Evolutionary conservation across 2,888 invertebrate genomes (phyloP).

Genomic region (Erebia palarica): DNA sequence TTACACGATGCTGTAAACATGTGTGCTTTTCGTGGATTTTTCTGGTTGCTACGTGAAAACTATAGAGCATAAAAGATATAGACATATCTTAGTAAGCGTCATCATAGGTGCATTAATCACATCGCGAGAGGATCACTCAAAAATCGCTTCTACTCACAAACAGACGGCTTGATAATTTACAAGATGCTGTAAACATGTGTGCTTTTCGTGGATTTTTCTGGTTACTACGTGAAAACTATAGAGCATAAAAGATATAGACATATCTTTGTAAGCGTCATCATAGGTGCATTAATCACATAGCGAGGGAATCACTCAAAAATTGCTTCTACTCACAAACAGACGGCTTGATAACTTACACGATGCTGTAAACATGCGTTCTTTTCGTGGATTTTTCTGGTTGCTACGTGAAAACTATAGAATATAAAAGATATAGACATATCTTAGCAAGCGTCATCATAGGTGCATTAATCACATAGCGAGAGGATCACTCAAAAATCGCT

Average conservation of each 20-base stretch:
- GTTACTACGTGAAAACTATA: slow-evolving; percentile 24
- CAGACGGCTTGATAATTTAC: slow-evolving; percentile 63
- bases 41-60: slow-evolving; percentile 22
- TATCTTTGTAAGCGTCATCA: background rate
- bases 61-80: slow-evolving; percentile 26
- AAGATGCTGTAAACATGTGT: slow-evolving; percentile 60
- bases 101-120: slow-evolving; percentile 53
- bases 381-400: slow-evolving; percentile 40
- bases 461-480: slow-evolving; percentile 55
- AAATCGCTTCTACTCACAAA: slow-evolving; percentile 55
- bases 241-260: slow-evolving; percentile 25
- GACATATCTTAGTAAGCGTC: slow-evolving; percentile 1
- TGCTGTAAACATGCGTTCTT: slow-evolving; percentile 57
- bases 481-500: slow-evolving; percentile 67
- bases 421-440: slow-evolving; percentile 16
- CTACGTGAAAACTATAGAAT: slow-evolving; percentile 26
- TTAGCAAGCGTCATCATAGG: slow-evolving; percentile 23
- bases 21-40: slow-evolving; percentile 42
- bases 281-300: slow-evolving; percentile 54
- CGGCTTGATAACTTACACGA: slow-evolving; percentile 64
- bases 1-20: slow-evolving; percentile 65
- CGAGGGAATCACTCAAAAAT: slow-evolving; percentile 65
- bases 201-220: slow-evolving; percentile 43
- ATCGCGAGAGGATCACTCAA: slow-evolving; percentile 61
- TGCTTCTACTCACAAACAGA: slow-evolving; percentile 54